These are phyloP conservation scores for Setophaga kirtlandii DNA, from an alignment of 2,113 vertebrate genomes.

Conservation along the genomic window DNA sequence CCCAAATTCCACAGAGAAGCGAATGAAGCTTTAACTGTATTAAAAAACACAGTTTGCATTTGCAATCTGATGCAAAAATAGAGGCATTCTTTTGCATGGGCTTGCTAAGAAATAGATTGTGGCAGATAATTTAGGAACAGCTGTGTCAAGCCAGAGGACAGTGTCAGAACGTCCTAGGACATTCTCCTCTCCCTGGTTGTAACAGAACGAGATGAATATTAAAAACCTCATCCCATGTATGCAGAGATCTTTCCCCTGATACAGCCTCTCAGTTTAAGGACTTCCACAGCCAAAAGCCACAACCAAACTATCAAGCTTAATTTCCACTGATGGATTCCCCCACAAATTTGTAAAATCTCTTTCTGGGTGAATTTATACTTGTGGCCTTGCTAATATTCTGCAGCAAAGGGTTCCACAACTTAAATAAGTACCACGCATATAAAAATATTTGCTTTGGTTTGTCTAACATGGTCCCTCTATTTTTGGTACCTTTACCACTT, in stretches of 20 bases:
- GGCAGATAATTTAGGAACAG: slow-evolving; percentile 1
- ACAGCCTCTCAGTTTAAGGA: neutral
- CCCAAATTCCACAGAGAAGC: neutral
- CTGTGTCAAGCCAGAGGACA: slow-evolving; percentile 8
- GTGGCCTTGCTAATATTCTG: neutral
- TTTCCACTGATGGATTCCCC: neutral
- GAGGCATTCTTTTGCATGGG: neutral
- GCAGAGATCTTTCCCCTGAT: neutral
- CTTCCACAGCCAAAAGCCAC: slow-evolving; percentile 38
- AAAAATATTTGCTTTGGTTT: slow-evolving; percentile 35
- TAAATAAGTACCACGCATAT: neutral
- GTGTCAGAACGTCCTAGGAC: slow-evolving; percentile 30
- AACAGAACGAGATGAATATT: neutral
- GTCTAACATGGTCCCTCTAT: neutral
- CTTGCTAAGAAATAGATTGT: slow-evolving; percentile 3
- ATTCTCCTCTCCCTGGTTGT: neutral
- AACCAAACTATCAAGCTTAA: slow-evolving; percentile 3
- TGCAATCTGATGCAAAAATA: neutral
- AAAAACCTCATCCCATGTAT: neutral
- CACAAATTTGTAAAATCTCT: slow-evolving; percentile 1
- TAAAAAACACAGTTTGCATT: neutral
- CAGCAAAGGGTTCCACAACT: neutral
- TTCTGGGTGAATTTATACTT: slow-evolving; percentile 15
- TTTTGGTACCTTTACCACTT: neutral
- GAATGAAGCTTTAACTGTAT: neutral